Base-by-base conservation (phyloP, 2,888 invertebrate genomes). In the Cataglyphis cursor region DNA sequence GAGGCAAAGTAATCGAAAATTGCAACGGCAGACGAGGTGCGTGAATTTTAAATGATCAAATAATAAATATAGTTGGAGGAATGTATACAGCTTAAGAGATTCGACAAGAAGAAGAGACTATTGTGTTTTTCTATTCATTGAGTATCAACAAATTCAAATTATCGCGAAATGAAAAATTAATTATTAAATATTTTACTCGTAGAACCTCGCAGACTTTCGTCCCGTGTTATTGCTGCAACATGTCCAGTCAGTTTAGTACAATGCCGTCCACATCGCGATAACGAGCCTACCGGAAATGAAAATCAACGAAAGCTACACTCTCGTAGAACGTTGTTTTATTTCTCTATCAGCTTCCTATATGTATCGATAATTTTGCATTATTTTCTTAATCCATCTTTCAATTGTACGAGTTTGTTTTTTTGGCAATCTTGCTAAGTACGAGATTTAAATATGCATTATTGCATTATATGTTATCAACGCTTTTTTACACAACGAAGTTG, bases 211-310 rank as follows among this genome's bases (percentile, higher is more conserved):
- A 90, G 83, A 85, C 91, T 83, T 90, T 91, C 86, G 89, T 90
- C 86, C 90, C 92, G 75, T 92, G 90, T 86, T 93, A 92, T 85
- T 92, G 91, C 90, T 93, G 93, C 87, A 93, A 91, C 87, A 93
- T 93, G 93, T 93, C 92, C 91, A 92, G 90, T 91, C 92, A 92
- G 88, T 92, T 92, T 89, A 92, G 92, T 91, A 91, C 92, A 93
- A 93, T 92, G 92, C 94, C 94, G 94, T 94, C 94, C 94, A 94
- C 91, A 88, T 93, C 92, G 85, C 89, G 91, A 91, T 93, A 88
- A 91, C 57, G 75, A 82, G 80, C 73, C 88, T 87, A 88, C 87
- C 85, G 85, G 81, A 88, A 35, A 86, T 81, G 82, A 78, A 87
- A 88, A 73, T 83, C 84, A 86, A 86, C 82, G 85, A 85, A 80